Percentiles rank a stretch among this genome's conserved stretches.
Evolutionary conservation across 1,140 invertebrate species (phyloP).

Genomic region (Caenorhabditis inopinata): DNA sequence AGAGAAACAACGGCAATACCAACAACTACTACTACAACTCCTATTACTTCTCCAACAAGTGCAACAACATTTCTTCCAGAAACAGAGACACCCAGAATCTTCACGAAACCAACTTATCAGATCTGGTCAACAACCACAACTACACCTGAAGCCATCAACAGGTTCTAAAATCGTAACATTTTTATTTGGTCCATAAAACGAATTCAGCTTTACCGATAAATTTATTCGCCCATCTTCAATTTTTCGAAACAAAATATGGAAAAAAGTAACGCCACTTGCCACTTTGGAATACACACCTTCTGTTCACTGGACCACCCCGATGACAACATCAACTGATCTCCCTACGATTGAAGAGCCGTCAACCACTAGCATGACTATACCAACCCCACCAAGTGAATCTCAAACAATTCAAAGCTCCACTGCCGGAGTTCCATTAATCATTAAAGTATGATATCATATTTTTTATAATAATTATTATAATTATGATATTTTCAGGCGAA

Average conservation of each 20-base stretch:
- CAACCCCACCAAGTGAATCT: neutral
- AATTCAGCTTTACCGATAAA: neutral
- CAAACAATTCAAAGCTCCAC: neutral
- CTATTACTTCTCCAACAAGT: neutral
- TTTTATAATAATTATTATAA: neutral
- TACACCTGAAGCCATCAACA: neutral
- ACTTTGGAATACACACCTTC: neutral
- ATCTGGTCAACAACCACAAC: neutral
- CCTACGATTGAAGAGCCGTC: neutral
- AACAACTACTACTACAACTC: neutral
- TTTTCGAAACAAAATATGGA: neutral
- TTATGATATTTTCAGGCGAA: neutral
- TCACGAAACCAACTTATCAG: neutral
- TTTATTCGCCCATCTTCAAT: neutral
- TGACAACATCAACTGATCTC: neutral
- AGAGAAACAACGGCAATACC: neutral
- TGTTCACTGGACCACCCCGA: neutral
- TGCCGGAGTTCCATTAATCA: neutral
- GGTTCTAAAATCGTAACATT: no score
- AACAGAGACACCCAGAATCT: neutral
- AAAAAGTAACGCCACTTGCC: neutral
- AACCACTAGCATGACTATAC: neutral
- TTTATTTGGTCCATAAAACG: no score
- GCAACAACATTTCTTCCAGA: neutral
- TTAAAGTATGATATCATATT: slow-evolving; percentile 2